Evolutionary conservation across 2,888 invertebrate genomes (phyloP).

Genomic region (Drosophila peninsularis): DNA sequence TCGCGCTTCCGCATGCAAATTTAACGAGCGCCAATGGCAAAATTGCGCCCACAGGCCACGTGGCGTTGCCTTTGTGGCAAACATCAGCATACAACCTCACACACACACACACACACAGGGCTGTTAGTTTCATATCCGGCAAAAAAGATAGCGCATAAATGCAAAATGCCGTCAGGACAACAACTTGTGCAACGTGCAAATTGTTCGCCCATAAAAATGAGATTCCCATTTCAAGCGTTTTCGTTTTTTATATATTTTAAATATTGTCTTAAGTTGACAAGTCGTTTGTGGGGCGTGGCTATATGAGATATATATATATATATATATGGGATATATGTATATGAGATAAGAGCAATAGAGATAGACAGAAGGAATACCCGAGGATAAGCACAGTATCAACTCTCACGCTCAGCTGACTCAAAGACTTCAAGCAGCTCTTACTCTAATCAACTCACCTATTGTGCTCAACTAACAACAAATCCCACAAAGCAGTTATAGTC

Average conservation of each 20-base stretch:
- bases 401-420: background rate
- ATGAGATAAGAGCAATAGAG: too few species aligned
- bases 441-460: background rate
- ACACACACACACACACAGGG: slow-evolving; percentile 8
- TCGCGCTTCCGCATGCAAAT: slow-evolving; percentile 71
- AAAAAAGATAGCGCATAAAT: slow-evolving; percentile 55
- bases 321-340: too few species aligned
- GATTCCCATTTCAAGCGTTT: slow-evolving; percentile 24
- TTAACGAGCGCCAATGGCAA: slow-evolving; percentile 77
- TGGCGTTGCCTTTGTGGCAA: slow-evolving; percentile 67
- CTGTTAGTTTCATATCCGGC: slow-evolving; percentile 63
- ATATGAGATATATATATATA: too few species aligned
- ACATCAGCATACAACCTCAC: slow-evolving; percentile 18
- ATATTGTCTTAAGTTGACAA: slow-evolving; percentile 7
- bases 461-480: too few species aligned
- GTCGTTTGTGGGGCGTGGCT: background rate
- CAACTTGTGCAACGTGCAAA: slow-evolving; percentile 46
- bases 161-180: slow-evolving; percentile 49
- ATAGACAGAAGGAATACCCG: too few species aligned
- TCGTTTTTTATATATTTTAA: slow-evolving; percentile 6
- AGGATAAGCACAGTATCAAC: background rate
- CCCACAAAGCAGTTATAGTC: background rate
- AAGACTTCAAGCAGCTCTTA: background rate
- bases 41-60: slow-evolving; percentile 70
- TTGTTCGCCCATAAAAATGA: slow-evolving; percentile 19